phyloP scores from a whole-genome alignment of 2,888 invertebrate genomes.

The Mayetiola destructor region DNA sequence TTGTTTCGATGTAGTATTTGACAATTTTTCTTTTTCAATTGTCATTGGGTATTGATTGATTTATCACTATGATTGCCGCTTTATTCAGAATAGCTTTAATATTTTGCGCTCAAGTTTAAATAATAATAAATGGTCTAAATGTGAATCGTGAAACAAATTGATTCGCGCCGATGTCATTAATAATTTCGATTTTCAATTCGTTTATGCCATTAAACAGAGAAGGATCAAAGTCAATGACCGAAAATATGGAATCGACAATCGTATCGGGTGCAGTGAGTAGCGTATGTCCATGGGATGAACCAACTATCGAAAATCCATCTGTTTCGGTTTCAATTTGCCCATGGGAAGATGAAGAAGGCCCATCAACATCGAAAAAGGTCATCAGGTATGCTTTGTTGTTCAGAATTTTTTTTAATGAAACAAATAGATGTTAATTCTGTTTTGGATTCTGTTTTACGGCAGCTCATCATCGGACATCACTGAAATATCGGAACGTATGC shows the following conservation, averaged over 20 bases:
- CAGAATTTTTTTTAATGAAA: conserved; percentile 18
- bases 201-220: conserved; percentile 25
- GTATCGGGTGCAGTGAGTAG: conserved; percentile 25
- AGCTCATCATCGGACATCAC: conserved; percentile 65
- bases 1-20: no score
- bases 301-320: conserved; percentile 15
- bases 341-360: conserved; percentile 31
- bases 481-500: conserved; percentile 44
- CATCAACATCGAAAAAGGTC: conserved; percentile 16
- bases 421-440: conserved; percentile 53
- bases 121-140: no score
- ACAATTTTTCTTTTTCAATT: no score
- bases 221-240: conserved; percentile 25
- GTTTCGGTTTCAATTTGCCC: conserved; percentile 27
- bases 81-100: no score
- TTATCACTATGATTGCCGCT: no score
- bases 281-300: conserved; percentile 33
- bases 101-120: no score
- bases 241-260: conserved; percentile 28
- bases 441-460: conserved; percentile 53
- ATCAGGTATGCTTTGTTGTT: background rate
- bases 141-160: no score
- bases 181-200: no score
- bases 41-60: no score
- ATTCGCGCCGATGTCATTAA: no score